Percentiles rank a stretch among this genome's conserved stretches.
phyloP scores from a whole-genome alignment of 2,888 invertebrate genomes.

The Apodemia hepburni region DNA sequence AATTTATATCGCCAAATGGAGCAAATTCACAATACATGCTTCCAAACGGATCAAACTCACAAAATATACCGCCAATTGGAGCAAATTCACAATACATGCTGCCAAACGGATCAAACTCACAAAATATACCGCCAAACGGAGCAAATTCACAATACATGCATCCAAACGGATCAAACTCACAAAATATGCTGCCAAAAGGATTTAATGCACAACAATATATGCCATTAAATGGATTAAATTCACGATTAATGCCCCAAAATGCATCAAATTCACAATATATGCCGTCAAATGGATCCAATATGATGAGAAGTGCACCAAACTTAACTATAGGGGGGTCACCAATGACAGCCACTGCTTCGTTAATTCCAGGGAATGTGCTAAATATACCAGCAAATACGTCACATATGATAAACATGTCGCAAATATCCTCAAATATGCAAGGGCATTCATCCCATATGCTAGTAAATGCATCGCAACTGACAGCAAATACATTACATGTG shows the following conservation, averaged over 20 bases:
- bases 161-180: neutral
- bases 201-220: neutral
- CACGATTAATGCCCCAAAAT: neutral
- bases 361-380: neutral
- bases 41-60: neutral
- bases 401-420: neutral
- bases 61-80: neutral
- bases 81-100: neutral
- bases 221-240: neutral
- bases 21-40: neutral
- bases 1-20: neutral
- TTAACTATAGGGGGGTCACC: neutral
- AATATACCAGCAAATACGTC: neutral
- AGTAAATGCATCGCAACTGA: neutral
- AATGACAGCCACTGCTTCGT: neutral
- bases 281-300: neutral
- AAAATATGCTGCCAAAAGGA: neutral
- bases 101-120: neutral
- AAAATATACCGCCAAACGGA: neutral
- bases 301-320: neutral
- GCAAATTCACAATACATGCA: neutral
- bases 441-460: neutral
- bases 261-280: neutral
- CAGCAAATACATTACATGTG: neutral
- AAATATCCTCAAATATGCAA: neutral